A percentile compares a stretch with the other conserved stretches of the same genome.
These are phyloP conservation scores for Zoanthus gigantus DNA, from an alignment of 92 coral and sea anemone genomes.

Conservation along the genomic window DNA sequence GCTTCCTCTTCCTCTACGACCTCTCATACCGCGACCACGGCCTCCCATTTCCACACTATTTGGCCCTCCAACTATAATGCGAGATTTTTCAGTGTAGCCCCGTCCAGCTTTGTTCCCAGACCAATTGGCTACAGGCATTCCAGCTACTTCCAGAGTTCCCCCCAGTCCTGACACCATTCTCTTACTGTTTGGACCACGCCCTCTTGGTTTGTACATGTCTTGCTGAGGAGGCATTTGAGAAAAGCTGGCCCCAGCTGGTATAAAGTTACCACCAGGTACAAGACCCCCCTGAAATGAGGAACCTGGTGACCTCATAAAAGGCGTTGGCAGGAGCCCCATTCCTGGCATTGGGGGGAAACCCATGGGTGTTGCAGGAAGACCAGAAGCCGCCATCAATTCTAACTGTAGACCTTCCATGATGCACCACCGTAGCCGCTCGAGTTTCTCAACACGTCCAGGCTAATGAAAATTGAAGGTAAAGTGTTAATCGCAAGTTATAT, in stretches of 20 bases:
- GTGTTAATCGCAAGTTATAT: neutral
- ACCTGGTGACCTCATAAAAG: constrained; percentile 74
- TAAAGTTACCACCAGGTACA: constrained; percentile 68
- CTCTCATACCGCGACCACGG: constrained; percentile 73
- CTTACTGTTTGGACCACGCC: constrained; percentile 90
- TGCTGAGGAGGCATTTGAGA: constrained; percentile 66
- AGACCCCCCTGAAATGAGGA: constrained; percentile 80
- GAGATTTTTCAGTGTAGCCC: constrained; percentile 89
- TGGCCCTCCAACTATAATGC: constrained; percentile 95
- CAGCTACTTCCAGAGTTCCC: constrained; percentile 97
- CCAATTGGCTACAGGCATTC: constrained; percentile 97
- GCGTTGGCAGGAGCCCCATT: constrained; percentile 86
- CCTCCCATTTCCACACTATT: constrained; percentile 92
- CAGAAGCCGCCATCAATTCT: constrained; percentile 65
- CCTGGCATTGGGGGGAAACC: constrained; percentile 74
- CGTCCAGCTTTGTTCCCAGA: constrained; percentile 97
- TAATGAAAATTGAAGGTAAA: constrained; percentile 23
- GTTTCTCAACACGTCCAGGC: constrained; percentile 91
- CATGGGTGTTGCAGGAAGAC: constrained; percentile 58
- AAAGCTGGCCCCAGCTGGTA: constrained; percentile 90
- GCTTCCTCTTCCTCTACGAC: constrained; percentile 66
- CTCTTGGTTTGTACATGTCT: constrained; percentile 76
- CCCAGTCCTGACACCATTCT: constrained; percentile 98
- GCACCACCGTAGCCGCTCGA: constrained; percentile 96
- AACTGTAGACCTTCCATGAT: constrained; percentile 89